Evolutionary conservation across 2,888 invertebrate species (phyloP).

Genomic region (Melanargia galathea): DNA sequence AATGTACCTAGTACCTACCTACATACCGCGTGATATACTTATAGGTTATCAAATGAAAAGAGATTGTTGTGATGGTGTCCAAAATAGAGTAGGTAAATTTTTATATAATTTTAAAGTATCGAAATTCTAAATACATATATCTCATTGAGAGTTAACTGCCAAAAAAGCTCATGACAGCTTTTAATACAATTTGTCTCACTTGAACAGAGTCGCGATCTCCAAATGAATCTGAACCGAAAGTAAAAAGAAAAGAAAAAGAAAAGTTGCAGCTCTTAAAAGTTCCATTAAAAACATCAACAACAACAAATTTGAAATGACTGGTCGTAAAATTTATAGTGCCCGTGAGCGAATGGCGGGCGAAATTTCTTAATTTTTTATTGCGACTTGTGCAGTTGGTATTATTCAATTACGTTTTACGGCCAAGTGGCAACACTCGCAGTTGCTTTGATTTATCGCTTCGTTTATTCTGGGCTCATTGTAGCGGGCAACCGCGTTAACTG

Average conservation of each 20-base stretch:
- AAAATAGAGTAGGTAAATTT: too few species aligned
- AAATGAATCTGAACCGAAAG: not conserved
- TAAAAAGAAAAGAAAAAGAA: not conserved
- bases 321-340: conserved; percentile 37
- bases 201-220: not conserved
- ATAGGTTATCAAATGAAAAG: too few species aligned
- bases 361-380: conserved; percentile 58
- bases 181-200: too few species aligned
- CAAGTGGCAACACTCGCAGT: conserved; percentile 64
- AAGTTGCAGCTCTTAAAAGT: conserved; percentile 21
- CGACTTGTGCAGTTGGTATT: conserved; percentile 52
- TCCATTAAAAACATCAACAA: conserved; percentile 19
- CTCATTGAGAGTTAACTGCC: too few species aligned
- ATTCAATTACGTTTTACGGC: conserved; percentile 75
- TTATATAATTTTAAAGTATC: too few species aligned
- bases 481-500: conserved; percentile 42
- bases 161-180: too few species aligned
- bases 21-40: too few species aligned
- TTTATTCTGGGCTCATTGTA: conserved; percentile 64
- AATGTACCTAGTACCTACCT: too few species aligned
- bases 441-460: conserved; percentile 69
- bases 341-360: conserved; percentile 33
- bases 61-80: too few species aligned
- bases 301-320: conserved; percentile 23
- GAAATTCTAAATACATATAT: too few species aligned